These are phyloP conservation scores for Lamprologus callipterus DNA, from an alignment of 2,113 vertebrate genomes.

Conservation along the genomic window DNA sequence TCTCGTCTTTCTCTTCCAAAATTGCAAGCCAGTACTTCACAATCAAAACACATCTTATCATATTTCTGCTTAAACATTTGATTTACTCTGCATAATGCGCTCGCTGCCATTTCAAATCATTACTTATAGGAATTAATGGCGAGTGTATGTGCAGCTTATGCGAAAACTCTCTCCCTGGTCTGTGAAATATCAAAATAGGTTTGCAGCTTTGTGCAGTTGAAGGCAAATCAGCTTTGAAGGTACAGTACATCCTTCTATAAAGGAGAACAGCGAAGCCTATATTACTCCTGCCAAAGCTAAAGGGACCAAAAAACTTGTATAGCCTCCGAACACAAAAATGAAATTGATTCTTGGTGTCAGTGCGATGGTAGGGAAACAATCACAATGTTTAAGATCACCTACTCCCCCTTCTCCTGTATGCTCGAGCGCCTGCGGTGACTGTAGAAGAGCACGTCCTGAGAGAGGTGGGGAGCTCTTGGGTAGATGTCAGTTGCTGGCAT, in stretches of 20 bases:
- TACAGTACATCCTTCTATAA: background rate
- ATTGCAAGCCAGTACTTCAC: constrained; percentile 17
- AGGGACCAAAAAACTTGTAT: constrained; percentile 10
- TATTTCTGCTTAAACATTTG: constrained; percentile 7
- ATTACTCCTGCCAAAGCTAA: constrained; percentile 15
- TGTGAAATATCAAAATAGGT: background rate
- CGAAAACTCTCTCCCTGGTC: background rate
- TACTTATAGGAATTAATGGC: background rate
- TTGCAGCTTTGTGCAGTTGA: background rate
- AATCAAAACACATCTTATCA: constrained; percentile 36
- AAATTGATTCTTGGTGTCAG: constrained; percentile 38
- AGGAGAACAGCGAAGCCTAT: background rate
- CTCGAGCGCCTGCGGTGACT: constrained; percentile 19
- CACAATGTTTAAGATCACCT: constrained; percentile 11
- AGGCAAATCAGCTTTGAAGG: constrained; percentile 5
- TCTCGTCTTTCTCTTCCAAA: constrained; percentile 18
- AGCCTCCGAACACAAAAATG: constrained; percentile 30
- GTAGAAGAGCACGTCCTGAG: background rate
- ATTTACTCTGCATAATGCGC: background rate
- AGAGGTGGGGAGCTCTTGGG: background rate
- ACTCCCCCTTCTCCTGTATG: constrained; percentile 1
- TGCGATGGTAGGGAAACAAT: constrained; percentile 20
- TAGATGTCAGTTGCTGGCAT: constrained; percentile 23
- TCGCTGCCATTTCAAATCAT: background rate
- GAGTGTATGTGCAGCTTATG: background rate